A percentile compares a stretch with the other conserved stretches of the same genome.
These are phyloP conservation scores for Temnothorax longispinosus DNA, from an alignment of 1,140 invertebrate species.

Conservation along the genomic window DNA sequence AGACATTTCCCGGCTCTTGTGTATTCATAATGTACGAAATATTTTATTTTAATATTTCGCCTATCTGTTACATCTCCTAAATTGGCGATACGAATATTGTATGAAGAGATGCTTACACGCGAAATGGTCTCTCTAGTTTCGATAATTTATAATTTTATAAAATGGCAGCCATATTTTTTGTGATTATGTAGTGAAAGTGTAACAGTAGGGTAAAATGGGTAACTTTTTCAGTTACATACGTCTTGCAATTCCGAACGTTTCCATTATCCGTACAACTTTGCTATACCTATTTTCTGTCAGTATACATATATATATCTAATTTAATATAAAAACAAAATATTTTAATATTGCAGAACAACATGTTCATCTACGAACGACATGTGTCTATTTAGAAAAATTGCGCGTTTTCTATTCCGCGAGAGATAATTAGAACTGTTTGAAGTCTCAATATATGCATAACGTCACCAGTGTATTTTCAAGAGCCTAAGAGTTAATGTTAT, in stretches of 20 bases:
- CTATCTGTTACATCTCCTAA: slow-evolving; percentile 27
- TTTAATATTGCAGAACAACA: slow-evolving; percentile 24
- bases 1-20: background rate
- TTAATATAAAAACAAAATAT: slow-evolving; percentile 29
- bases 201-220: slow-evolving; percentile 24
- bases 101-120: slow-evolving; percentile 18
- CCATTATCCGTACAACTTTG: slow-evolving; percentile 15
- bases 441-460: background rate
- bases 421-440: slow-evolving; percentile 8
- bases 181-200: slow-evolving; percentile 44
- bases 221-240: slow-evolving; percentile 4
- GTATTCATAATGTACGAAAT: slow-evolving; percentile 45
- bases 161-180: slow-evolving; percentile 57
- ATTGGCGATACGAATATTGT: slow-evolving; percentile 39
- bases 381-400: background rate
- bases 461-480: background rate
- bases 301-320: background rate
- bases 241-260: slow-evolving; percentile 13
- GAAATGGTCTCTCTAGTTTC: background rate
- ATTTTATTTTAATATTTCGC: slow-evolving; percentile 55
- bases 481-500: background rate
- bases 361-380: background rate
- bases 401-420: background rate
- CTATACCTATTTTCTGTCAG: background rate
- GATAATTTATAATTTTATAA: slow-evolving; percentile 54